Percentiles rank a stretch among this genome's conserved stretches.
These are phyloP conservation scores for Stenotaenia linearis DNA, from an alignment of 2,888 invertebrate species.

Conservation along the genomic window DNA sequence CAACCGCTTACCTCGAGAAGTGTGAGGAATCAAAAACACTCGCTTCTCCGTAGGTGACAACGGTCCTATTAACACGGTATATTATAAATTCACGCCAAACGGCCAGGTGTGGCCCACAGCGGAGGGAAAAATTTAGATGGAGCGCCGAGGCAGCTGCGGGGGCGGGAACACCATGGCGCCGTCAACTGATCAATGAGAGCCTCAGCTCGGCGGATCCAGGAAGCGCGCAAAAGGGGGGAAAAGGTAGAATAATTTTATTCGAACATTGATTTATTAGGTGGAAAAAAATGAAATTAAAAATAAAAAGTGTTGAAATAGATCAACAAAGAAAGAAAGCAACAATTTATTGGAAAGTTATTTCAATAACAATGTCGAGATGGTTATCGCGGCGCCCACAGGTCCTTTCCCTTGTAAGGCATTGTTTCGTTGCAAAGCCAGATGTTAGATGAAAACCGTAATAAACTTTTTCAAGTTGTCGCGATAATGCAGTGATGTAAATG, in stretches of 20 bases:
- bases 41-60: neutral
- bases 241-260: neutral
- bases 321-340: neutral
- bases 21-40: neutral
- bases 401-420: neutral
- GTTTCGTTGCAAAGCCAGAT: neutral
- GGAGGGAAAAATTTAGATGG: neutral
- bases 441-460: neutral
- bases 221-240: neutral
- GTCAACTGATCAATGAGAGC: slow-evolving; percentile 2
- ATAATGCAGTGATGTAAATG: neutral
- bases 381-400: neutral
- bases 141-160: neutral
- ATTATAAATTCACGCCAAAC: neutral
- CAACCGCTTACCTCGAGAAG: neutral
- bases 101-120: neutral
- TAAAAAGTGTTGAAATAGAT: neutral
- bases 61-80: neutral
- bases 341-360: neutral
- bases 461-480: neutral
- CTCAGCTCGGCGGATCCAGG: slow-evolving; percentile 2
- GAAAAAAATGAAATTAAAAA: neutral
- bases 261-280: neutral
- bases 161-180: slow-evolving; percentile 15
- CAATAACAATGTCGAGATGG: neutral